phyloP scores from a whole-genome alignment of 2,797 vertebrate genomes.

The Tokudaia muenninki region DNA sequence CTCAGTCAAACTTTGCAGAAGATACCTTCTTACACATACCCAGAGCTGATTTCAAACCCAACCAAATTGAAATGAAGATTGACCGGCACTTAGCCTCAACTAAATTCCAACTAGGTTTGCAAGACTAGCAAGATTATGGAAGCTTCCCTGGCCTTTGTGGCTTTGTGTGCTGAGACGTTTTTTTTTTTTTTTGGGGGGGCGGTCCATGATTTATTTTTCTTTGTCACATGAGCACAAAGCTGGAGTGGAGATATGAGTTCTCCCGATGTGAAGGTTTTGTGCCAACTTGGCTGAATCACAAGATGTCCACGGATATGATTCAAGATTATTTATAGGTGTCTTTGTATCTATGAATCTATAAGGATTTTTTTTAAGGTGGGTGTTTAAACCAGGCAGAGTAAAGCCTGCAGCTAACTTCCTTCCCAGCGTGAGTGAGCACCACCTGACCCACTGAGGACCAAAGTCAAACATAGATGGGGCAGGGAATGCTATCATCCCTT shows the following conservation, averaged over 20 bases:
- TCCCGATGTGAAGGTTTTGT: neutral
- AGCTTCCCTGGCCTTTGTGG: neutral
- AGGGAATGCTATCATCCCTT: neutral
- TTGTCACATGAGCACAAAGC: neutral
- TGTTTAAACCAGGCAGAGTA: neutral
- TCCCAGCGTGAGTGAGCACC: neutral
- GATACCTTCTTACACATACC: neutral
- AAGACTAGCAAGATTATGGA: neutral
- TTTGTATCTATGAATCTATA: neutral
- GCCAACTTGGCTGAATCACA: neutral
- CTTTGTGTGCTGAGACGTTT: neutral
- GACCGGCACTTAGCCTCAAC: neutral
- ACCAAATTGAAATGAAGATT: neutral
- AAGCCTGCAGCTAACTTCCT: neutral
- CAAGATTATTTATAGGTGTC: neutral
- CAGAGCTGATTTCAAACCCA: neutral
- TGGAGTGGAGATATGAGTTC: neutral
- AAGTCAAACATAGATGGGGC: neutral
- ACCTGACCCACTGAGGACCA: neutral
- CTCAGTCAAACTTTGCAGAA: neutral
- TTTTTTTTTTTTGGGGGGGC: too few species aligned
- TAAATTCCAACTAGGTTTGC: neutral
- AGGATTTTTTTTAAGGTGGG: neutral
- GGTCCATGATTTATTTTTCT: neutral
- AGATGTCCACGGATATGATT: neutral